Evolutionary conservation across 2,113 vertebrate genomes (phyloP), one percentile per base, ranked within the genome.

Genomic region (Notiomystis cincta): DNA sequence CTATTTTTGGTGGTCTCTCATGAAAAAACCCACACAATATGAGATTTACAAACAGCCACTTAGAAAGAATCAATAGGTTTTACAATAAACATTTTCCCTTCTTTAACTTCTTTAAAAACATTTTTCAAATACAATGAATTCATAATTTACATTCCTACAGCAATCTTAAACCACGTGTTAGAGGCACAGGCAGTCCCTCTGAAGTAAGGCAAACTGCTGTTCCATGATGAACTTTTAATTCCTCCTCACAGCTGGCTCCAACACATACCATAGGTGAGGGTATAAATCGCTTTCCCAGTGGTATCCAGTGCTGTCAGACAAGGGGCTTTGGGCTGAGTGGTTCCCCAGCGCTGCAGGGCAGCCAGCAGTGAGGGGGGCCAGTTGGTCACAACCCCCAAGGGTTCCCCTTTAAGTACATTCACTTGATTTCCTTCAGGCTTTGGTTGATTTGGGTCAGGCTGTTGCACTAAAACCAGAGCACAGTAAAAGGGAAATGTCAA

Each of bases 371-470:
- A 99, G 0, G 98, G 98, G 0, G 99, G 99, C 98, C 99, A 98
- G 75, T 98, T 98, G 50, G 97, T 97, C 51, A 97, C 98, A 90
- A 97, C 83, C 0, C 98, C 98, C 28, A 99, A 93, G 24, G 98
- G 98, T 19, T 99, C 99, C 31, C 99, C 99, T 50, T 98, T 98
- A 19, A 99, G 97, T 60, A 99, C 97, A 22, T 96, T 98, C 97
- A 98, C 98, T 90, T 98, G 98, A 42, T 97, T 97, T 81, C 99
- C 99, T 96, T 99, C 99, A 3, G 99, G 98, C 96, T 98, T 99
- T 33, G 99, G 99, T 97, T 99, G 99, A 96, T 99, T 99, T 22
- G 99, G 99, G 94, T 99, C 99, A 17, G 98, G 98, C 71, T 99
- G 99, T 95, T 99, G 99, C 94, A 99, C 99, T 99, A 82, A 66